A percentile compares a stretch with the other conserved stretches of the same genome.
These are phyloP conservation scores for Abrostola triplasia DNA, from an alignment of 2,888 invertebrate genomes.

Conservation along the genomic window DNA sequence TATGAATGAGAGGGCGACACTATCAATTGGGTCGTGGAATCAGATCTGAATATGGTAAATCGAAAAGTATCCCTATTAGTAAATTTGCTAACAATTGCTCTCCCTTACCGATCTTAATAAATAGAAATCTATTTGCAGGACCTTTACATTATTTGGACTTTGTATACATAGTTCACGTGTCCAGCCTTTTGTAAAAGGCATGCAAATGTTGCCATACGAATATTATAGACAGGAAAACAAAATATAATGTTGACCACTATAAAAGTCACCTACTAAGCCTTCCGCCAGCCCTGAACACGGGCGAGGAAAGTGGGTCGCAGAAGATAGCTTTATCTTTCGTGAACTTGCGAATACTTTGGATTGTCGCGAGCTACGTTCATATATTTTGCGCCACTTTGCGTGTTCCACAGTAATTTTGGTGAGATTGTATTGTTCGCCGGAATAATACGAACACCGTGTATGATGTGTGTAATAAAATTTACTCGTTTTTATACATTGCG, in stretches of 20 bases:
- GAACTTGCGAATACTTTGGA: slow-evolving; percentile 62
- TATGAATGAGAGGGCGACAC: too few relatives aligned
- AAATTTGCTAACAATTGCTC: too few relatives aligned
- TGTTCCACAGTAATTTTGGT: slow-evolving; percentile 64
- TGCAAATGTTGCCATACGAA: too few relatives aligned
- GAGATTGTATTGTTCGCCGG: slow-evolving; percentile 70
- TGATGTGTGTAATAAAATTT: slow-evolving; percentile 54
- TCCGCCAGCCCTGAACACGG: slow-evolving; percentile 39
- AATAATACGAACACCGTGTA: slow-evolving; percentile 60
- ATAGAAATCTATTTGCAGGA: too few relatives aligned
- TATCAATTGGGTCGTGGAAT: too few relatives aligned
- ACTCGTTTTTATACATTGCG: slow-evolving; percentile 47
- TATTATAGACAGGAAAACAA: slow-evolving; percentile 27
- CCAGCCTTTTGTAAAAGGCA: too few relatives aligned
- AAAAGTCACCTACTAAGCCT: slow-evolving; percentile 33
- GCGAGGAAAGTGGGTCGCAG: slow-evolving; percentile 50
- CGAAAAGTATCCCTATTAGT: too few relatives aligned
- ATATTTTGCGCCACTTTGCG: slow-evolving; percentile 64
- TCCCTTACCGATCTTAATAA: too few relatives aligned
- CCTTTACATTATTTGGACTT: too few relatives aligned
- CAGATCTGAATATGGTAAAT: too few relatives aligned
- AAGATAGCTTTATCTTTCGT: slow-evolving; percentile 66
- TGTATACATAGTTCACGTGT: too few relatives aligned
- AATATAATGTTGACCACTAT: slow-evolving; percentile 40
- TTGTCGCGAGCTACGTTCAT: slow-evolving; percentile 53